Evolutionary conservation across 1,140 invertebrate genomes (phyloP).

Genomic region (Pygmarrhopalites habei): DNA sequence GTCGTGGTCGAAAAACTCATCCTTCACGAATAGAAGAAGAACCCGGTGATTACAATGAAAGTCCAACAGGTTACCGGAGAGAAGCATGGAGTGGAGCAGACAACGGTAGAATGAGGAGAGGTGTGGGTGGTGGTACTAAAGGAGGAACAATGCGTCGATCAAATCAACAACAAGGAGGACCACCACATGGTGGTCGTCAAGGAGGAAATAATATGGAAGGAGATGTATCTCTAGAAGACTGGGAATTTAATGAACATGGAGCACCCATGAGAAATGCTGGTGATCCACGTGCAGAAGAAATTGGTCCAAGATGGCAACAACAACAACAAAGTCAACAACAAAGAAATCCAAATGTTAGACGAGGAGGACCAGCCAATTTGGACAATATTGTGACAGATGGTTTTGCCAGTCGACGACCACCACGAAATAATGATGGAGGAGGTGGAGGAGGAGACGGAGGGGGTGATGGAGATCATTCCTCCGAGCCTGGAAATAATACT

Average conservation of each 20-base stretch:
- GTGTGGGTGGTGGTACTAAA: background rate
- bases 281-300: slow-evolving; percentile 27
- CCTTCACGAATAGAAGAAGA: slow-evolving; percentile 12
- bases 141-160: background rate
- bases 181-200: background rate
- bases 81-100: slow-evolving; percentile 35
- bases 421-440: background rate
- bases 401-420: background rate
- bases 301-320: slow-evolving; percentile 30
- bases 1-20: slow-evolving; percentile 18
- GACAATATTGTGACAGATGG: background rate
- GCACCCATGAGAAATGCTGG: background rate
- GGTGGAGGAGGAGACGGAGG: too few relatives aligned
- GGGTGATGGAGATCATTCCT: background rate
- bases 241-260: slow-evolving; percentile 32
- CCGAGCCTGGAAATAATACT: slow-evolving; percentile 10
- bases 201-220: background rate
- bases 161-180: background rate
- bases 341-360: background rate
- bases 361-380: background rate
- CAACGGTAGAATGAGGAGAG: slow-evolving; percentile 6
- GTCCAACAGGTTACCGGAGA: slow-evolving; percentile 12
- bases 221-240: slow-evolving; percentile 31
- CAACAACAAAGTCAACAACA: slow-evolving; percentile 20
- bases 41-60: slow-evolving; percentile 10